These are phyloP conservation scores for Mesembrinibis cayennensis DNA, from an alignment of 2,113 vertebrate genomes.

Conservation along the genomic window DNA sequence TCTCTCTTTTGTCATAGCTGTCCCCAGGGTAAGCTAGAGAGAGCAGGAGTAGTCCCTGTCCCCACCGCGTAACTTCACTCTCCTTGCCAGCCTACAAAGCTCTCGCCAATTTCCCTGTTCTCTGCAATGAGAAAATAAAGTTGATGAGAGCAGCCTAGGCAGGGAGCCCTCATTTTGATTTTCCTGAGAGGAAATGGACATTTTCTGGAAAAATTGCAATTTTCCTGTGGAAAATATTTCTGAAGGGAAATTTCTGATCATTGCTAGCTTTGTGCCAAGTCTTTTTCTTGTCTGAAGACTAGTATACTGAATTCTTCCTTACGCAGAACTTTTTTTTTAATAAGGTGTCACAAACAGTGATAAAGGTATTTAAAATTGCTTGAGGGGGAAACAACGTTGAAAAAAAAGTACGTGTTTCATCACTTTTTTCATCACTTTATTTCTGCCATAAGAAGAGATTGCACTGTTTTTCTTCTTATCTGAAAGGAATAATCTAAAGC, in stretches of 20 bases:
- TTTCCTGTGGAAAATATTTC: background rate
- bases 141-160: background rate
- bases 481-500: slow-evolving; percentile 26
- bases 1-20: background rate
- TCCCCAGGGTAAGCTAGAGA: background rate
- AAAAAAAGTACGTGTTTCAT: background rate
- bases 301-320: background rate
- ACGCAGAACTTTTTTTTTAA: background rate
- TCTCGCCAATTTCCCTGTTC: background rate
- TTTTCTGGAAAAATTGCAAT: background rate
- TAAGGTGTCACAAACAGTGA: slow-evolving; percentile 8
- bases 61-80: background rate
- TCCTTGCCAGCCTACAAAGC: background rate
- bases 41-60: background rate
- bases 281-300: background rate
- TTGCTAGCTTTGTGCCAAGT: background rate
- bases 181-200: background rate
- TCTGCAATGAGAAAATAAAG: background rate
- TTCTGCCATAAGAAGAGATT: slow-evolving; percentile 35
- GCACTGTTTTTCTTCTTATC: slow-evolving; percentile 23
- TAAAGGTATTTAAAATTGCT: slow-evolving; percentile 37
- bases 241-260: background rate
- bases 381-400: background rate
- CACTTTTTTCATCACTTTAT: slow-evolving; percentile 16
- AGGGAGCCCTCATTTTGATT: background rate